These are phyloP conservation scores for Mongoloraphidia duomilia DNA, from an alignment of 2,888 invertebrate genomes.

Conservation along the genomic window DNA sequence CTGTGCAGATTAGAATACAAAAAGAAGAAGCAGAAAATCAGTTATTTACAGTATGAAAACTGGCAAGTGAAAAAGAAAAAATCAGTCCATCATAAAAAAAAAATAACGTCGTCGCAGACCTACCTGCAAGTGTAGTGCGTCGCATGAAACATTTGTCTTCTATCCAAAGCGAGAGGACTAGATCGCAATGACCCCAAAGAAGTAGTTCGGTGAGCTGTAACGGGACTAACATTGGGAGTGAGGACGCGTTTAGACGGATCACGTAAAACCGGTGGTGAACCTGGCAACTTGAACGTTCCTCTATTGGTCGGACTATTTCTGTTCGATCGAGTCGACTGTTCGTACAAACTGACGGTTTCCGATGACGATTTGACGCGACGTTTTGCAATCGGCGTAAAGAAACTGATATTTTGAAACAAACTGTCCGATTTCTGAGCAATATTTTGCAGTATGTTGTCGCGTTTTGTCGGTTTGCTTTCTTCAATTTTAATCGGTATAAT, in stretches of 20 bases:
- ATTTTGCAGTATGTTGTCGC: constrained; percentile 16
- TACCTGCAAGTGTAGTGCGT: constrained; percentile 31
- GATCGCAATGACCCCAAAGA: constrained; percentile 24
- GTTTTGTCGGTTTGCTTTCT: background rate
- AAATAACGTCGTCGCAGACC: constrained; percentile 19
- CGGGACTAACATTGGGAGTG: background rate
- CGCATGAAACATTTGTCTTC: background rate
- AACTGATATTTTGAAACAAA: constrained; percentile 39
- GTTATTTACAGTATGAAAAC: too few species aligned
- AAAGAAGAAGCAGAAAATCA: too few species aligned
- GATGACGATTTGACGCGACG: constrained; percentile 19
- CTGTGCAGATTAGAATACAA: too few species aligned
- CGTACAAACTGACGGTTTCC: constrained; percentile 7
- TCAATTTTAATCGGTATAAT: background rate
- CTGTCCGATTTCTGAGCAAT: constrained; percentile 25
- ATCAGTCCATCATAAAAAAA: constrained; percentile 4
- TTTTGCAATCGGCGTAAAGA: constrained; percentile 42
- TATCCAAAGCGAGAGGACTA: constrained; percentile 13
- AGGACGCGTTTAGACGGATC: constrained; percentile 9
- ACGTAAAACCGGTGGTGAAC: constrained; percentile 16
- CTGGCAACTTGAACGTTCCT: constrained; percentile 20
- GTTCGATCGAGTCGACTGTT: constrained; percentile 19
- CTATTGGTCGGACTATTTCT: constrained; percentile 13
- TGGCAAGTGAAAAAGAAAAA: too few species aligned
- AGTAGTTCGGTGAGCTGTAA: constrained; percentile 17